These are phyloP conservation scores for Lithophane ornitopus DNA, from an alignment of 2,888 invertebrate species.

Conservation along the genomic window DNA sequence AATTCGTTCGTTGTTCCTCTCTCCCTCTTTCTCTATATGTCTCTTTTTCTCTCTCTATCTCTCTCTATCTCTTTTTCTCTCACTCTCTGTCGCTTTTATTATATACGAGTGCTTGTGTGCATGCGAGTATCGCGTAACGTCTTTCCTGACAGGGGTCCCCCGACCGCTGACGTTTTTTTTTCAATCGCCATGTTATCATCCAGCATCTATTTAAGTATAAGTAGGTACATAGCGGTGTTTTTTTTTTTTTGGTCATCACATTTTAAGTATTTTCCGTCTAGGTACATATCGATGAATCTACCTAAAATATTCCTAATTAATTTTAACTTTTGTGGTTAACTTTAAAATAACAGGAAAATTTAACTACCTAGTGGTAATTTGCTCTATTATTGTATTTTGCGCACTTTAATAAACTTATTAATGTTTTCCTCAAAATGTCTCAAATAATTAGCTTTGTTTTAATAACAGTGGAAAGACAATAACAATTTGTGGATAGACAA, in stretches of 20 bases:
- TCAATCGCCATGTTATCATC: too few relatives aligned
- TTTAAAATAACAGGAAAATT: slow-evolving; percentile 15
- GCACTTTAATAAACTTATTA: neutral
- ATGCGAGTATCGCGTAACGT: too few relatives aligned
- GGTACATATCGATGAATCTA: neutral
- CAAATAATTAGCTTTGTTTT: neutral
- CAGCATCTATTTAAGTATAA: too few relatives aligned
- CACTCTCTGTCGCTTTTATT: too few relatives aligned
- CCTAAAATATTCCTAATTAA: slow-evolving; percentile 6
- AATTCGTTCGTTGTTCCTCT: too few relatives aligned
- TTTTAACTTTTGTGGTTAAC: neutral
- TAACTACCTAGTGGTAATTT: neutral
- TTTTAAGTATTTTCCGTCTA: neutral
- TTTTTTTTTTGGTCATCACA: neutral
- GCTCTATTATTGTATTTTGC: neutral
- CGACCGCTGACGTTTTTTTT: too few relatives aligned
- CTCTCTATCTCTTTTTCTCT: too few relatives aligned
- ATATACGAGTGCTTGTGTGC: too few relatives aligned
- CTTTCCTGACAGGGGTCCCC: too few relatives aligned
- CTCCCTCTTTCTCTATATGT: too few relatives aligned
- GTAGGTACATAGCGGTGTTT: neutral
- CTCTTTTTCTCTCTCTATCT: too few relatives aligned
- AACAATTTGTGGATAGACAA: too few relatives aligned
- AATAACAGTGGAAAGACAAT: neutral
- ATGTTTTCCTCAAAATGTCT: slow-evolving; percentile 5